These are phyloP conservation scores for Coelinius sp. DNA, from an alignment of 2,888 invertebrate genomes.

Conservation along the genomic window DNA sequence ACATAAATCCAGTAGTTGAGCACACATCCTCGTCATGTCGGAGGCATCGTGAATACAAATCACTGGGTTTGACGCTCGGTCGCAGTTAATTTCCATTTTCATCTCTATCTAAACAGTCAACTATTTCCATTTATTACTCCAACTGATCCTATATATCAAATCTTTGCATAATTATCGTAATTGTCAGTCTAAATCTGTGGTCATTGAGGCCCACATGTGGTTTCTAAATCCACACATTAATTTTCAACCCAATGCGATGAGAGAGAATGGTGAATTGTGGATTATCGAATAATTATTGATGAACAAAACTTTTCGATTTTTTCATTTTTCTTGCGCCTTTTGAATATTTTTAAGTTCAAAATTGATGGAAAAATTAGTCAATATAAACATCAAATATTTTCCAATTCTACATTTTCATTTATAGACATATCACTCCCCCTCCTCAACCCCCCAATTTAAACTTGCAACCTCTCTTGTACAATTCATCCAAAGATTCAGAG, in stretches of 20 bases:
- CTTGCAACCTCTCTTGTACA: no score
- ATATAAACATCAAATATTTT: background rate
- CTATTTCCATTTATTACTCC: slow-evolving; percentile 29
- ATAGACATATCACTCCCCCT: slow-evolving; percentile 18
- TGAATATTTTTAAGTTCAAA: no score
- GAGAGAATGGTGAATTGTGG: background rate
- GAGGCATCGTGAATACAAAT: slow-evolving; percentile 68
- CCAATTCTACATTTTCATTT: background rate
- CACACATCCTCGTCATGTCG: slow-evolving; percentile 52
- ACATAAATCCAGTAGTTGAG: slow-evolving; percentile 69
- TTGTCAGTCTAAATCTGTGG: slow-evolving; percentile 35
- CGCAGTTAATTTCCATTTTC: slow-evolving; percentile 70
- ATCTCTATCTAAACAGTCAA: slow-evolving; percentile 35
- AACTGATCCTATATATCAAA: slow-evolving; percentile 8
- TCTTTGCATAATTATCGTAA: slow-evolving; percentile 16
- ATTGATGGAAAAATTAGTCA: no score
- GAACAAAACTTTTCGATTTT: no score
- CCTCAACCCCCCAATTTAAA: background rate
- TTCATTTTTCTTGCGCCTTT: no score
- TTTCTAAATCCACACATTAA: slow-evolving; percentile 11
- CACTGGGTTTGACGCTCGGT: slow-evolving; percentile 68
- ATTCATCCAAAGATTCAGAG: background rate
- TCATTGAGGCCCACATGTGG: slow-evolving; percentile 32
- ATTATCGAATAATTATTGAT: no score
- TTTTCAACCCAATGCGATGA: background rate